Evolutionary conservation across 1,140 invertebrate genomes (phyloP).

Genomic region (Chymomyza costata): DNA sequence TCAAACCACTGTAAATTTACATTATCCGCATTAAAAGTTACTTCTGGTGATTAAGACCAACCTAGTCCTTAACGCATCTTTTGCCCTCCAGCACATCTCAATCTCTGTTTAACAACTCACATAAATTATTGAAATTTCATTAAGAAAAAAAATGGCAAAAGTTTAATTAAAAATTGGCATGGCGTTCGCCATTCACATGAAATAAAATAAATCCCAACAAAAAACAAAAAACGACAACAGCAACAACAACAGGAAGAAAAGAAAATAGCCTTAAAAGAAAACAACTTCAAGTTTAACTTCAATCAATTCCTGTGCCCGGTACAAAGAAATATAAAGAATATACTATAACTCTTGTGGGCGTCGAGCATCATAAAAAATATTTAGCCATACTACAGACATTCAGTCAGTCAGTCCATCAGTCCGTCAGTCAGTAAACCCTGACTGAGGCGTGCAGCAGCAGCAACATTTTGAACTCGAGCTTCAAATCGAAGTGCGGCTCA

Average conservation of each 20-base stretch:
- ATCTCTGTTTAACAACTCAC: no score
- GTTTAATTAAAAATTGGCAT: conserved; percentile 13
- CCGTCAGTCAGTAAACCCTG: conserved; percentile 17
- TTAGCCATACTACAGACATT: conserved; percentile 4
- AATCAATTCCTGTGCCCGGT: conserved; percentile 43
- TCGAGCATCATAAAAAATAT: conserved; percentile 69
- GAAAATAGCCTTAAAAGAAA: conserved; percentile 16
- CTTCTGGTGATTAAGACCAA: no score
- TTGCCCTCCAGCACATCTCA: no score
- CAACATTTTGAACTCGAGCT: neutral
- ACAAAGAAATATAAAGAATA: conserved; percentile 20
- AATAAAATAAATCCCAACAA: conserved; percentile 23
- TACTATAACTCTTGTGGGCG: conserved; percentile 60
- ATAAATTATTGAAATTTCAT: conserved; percentile 21
- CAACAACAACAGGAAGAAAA: neutral
- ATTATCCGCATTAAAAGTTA: no score
- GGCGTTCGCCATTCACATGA: conserved; percentile 2
- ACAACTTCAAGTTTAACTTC: conserved; percentile 45
- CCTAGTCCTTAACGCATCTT: no score
- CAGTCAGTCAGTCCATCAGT: conserved; percentile 24
- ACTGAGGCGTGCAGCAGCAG: conserved; percentile 8
- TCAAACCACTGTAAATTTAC: no score
- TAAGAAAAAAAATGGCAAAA: conserved; percentile 2
- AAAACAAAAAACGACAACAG: conserved; percentile 2
- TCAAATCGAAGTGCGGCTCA: conserved; percentile 12